Base-by-base conservation (phyloP, 2,888 invertebrate species). In the Tineola bisselliella region DNA sequence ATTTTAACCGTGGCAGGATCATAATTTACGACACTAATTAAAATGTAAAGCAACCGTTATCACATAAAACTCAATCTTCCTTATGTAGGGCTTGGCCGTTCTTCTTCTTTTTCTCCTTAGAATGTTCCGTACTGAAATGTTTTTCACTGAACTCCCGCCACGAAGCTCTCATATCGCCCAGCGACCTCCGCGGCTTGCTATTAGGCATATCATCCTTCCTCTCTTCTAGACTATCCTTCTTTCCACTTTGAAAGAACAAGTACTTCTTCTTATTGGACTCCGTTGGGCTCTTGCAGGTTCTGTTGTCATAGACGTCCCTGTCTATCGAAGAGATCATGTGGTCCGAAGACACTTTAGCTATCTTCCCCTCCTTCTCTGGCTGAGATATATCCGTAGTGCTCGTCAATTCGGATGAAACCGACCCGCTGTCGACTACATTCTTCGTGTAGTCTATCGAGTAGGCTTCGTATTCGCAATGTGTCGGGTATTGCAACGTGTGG, bases 141-240 rank as follows among this genome's bases (percentile, higher is more conserved):
- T 73, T 75, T 1, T 73, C 76, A 62, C 75, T 76, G 56, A 79
- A 75, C 61, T 75, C 76, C 8, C 72, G 65, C 78, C 78, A 77
- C 1, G 77, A 74, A 1, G 76, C 77, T 31, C 75, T 64, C 66
- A 77, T 68, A 33, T 78, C 77, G 0, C 74, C 77, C 2, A 77
- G 62, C 0, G 76, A 74, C 3, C 75, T 62, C 30, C 73, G 61
- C 8, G 73, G 61, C 61, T 33, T 54, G 10, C 59, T 58, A 18
- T 13, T 30, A 8, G 33, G 13, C 17, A 44, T 31, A 11, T 64
- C 64, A 0, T 57, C 30, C 6, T 63, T 62, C 52, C 66, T 66
- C 1, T 43, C 44, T 11, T 44, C 44, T 12, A 52, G 12, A 17
- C 25, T 57, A 13, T 61, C 61, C 30, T 61, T 61, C 30, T 61